phyloP scores from a whole-genome alignment of 2,888 invertebrate species.

The Protophormia terraenovae region DNA sequence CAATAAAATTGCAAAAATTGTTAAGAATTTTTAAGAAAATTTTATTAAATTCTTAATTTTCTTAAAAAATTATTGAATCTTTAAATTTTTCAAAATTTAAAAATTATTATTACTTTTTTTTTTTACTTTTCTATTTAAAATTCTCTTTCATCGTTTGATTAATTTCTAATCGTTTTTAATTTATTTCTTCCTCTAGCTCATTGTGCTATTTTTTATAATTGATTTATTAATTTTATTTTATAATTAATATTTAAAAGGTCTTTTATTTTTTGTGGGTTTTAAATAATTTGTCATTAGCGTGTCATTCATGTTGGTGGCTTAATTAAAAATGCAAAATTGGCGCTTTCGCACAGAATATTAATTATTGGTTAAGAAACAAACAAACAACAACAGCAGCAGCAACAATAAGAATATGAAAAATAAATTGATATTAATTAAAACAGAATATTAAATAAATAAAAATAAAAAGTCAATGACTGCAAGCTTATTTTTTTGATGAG shows the following conservation, averaged over 20 bases:
- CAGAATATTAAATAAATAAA: conserved; percentile 14
- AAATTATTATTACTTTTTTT: no score
- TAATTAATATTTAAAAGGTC: not conserved
- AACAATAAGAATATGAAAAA: conserved; percentile 1
- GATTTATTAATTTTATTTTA: conserved; percentile 35
- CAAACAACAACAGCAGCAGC: not conserved
- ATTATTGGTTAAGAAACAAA: conserved; percentile 4
- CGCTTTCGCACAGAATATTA: conserved; percentile 34
- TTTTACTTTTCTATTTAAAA: no score
- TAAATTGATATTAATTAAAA: conserved; percentile 32
- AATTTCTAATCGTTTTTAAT: not conserved
- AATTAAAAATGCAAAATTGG: conserved; percentile 59
- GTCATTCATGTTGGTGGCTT: conserved; percentile 1
- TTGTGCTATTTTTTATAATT: conserved; percentile 9
- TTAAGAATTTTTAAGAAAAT: no score
- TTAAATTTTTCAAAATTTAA: no score
- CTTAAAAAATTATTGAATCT: no score
- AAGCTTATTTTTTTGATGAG: conserved; percentile 44
- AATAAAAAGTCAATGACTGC: conserved; percentile 44
- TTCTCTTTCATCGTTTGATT: not conserved
- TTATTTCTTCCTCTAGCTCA: not conserved
- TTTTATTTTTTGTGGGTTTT: conserved; percentile 3
- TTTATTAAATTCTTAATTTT: no score
- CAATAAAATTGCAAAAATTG: no score
- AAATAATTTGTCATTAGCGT: conserved; percentile 50